phyloP scores from a whole-genome alignment of 2,797 vertebrate species.

The Hoplostethus mediterraneus region DNA sequence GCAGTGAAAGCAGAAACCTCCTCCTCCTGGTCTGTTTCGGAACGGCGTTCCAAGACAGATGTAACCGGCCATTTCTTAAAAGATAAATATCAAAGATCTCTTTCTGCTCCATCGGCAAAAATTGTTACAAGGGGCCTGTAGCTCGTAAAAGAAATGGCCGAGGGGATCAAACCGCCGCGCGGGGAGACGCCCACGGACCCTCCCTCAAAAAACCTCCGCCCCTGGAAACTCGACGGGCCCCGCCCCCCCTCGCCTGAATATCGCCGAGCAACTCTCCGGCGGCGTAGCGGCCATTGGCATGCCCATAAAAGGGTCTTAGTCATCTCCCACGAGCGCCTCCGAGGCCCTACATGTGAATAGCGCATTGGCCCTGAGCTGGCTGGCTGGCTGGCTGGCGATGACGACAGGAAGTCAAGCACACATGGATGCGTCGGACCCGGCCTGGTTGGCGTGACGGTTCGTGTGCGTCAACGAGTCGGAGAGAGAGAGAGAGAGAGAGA shows the following conservation, averaged over 20 bases:
- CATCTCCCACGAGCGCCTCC: conserved; percentile 23
- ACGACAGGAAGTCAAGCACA: conserved; percentile 28
- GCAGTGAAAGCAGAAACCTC: conserved; percentile 48
- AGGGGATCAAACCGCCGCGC: conserved; percentile 48
- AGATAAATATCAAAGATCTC: conserved; percentile 77
- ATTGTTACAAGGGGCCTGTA: conserved; percentile 58
- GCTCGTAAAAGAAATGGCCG: conserved; percentile 62
- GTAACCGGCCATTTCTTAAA: conserved; percentile 60
- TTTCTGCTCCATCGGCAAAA: conserved; percentile 71
- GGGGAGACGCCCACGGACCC: conserved; percentile 38
- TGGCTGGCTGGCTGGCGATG: conserved; percentile 1
- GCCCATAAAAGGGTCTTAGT: conserved; percentile 44
- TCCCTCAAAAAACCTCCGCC: conserved; percentile 32
- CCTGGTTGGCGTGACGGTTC: conserved; percentile 31
- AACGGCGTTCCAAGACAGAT: conserved; percentile 59
- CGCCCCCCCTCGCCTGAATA: not conserved
- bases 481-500: conserved; percentile 42
- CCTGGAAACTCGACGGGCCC: conserved; percentile 15
- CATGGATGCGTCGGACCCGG: conserved; percentile 20
- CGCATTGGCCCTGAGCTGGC: conserved; percentile 23
- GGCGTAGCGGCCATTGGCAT: conserved; percentile 45
- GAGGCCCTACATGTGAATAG: conserved; percentile 17
- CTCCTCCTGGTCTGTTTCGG: conserved; percentile 63
- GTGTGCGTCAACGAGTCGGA: conserved; percentile 47
- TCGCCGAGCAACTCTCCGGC: conserved; percentile 15